phyloP scores from a whole-genome alignment of 2,113 vertebrate species.

The Pachyramphus minor region DNA sequence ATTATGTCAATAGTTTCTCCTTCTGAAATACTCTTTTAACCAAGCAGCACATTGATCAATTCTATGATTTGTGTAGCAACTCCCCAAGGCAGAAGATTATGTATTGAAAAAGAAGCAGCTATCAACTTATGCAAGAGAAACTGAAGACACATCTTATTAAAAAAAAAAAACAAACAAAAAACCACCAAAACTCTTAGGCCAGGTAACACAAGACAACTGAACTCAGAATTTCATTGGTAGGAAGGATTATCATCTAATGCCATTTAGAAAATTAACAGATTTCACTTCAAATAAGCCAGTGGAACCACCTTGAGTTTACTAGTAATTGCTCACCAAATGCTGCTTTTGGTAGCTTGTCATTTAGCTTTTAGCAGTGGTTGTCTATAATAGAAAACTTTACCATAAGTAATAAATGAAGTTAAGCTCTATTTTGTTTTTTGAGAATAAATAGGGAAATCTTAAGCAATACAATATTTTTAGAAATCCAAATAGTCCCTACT shows the following conservation, averaged over 20 bases:
- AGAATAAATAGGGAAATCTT: neutral
- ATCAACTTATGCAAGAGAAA: conserved; percentile 63
- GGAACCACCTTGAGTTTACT: conserved; percentile 34
- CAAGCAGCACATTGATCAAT: conserved; percentile 49
- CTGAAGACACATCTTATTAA: conserved; percentile 20
- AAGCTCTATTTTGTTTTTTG: neutral
- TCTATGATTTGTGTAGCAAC: neutral
- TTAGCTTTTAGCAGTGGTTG: conserved; percentile 17
- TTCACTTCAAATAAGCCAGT: conserved; percentile 43
- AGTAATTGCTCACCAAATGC: conserved; percentile 6
- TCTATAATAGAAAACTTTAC: neutral
- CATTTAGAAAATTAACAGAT: conserved; percentile 18
- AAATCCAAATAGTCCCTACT: neutral
- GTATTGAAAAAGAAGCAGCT: conserved; percentile 62
- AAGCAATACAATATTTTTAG: neutral
- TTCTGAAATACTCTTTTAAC: conserved; percentile 15
- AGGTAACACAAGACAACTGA: conserved; percentile 29
- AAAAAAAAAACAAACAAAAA: neutral
- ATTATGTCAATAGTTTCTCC: conserved; percentile 39
- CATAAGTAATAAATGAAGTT: neutral
- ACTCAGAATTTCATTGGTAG: conserved; percentile 32
- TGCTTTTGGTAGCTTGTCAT: conserved; percentile 10
- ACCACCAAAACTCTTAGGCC: neutral
- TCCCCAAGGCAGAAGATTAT: conserved; percentile 49
- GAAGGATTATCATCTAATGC: neutral